Evolutionary conservation across 2,888 invertebrate species (phyloP), one percentile per base, ranked within the genome.

Genomic region (Nebria salina): DNA sequence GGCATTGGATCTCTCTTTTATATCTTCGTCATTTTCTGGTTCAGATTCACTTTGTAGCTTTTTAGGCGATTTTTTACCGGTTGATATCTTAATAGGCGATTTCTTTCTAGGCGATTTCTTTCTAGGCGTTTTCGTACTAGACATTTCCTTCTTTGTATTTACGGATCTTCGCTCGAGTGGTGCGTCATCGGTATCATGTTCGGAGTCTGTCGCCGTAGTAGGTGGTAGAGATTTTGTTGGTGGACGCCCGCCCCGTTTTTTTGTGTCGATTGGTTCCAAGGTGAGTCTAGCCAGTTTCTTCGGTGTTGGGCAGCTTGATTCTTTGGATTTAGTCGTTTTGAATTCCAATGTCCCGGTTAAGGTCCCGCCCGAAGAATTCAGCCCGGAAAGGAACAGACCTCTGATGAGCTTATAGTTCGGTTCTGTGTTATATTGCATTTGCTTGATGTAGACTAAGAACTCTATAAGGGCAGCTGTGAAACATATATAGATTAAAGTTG

Each of bases 341-440:
- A 94, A 94, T 72, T 91, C 91, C 25, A 96, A 87, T 83, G 93
- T 92, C 68, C 92, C 92, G 70, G 87, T 90, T 75, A 90, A 88
- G 0, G 91, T 87, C 66, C 92, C 90, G 8, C 93, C 93, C 75
- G 92, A 88, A 25, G 90, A 89, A 86, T 94, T 93, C 0, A 97
- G 88, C 13, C 93, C 95, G 70, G 89, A 89, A 34, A 90, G 88
- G 83, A 97, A 93, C 15, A 95, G 89, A 82, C 92, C 91, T 15
- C 92, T 91, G 83, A 95, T 93, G 87, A 94, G 93, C 0, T 91
- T 89, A 86, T 96, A 97, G 87, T 96, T 93, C 0, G 96, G 96
- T 13, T 88, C 88, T 20, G 94, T 93, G 85, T 95, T 92, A 84
- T 94, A 95, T 83, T 93, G 90, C 85, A 97, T 84, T 65, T 91